These are phyloP conservation scores for Diadumene lineata DNA, from an alignment of 92 coral and sea anemone genomes.

Conservation along the genomic window DNA sequence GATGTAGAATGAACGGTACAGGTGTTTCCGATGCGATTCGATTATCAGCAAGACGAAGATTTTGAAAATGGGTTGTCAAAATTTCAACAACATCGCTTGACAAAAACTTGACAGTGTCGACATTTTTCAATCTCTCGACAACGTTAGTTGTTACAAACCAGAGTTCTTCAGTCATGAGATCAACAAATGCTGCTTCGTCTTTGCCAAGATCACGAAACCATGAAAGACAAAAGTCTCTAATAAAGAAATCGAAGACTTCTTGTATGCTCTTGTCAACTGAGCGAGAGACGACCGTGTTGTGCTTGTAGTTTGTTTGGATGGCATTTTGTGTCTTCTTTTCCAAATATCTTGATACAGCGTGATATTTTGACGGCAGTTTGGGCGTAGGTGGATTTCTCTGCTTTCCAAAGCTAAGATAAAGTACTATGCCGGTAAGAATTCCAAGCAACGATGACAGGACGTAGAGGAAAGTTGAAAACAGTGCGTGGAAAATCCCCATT, in stretches of 20 bases:
- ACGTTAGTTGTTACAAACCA: constrained; percentile 78
- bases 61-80: constrained; percentile 87
- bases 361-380: constrained; percentile 55
- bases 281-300: constrained; percentile 76
- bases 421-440: constrained; percentile 69
- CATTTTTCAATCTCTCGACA: constrained; percentile 68
- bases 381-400: constrained; percentile 75
- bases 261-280: constrained; percentile 91
- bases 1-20: constrained; percentile 80
- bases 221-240: constrained; percentile 94
- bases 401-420: constrained; percentile 81
- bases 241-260: constrained; percentile 89
- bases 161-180: constrained; percentile 85
- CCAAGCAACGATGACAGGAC: constrained; percentile 72
- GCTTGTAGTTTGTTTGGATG: constrained; percentile 79
- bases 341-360: constrained; percentile 69
- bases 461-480: constrained; percentile 54
- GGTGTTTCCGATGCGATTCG: constrained; percentile 78
- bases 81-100: constrained; percentile 92
- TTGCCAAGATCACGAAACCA: constrained; percentile 93
- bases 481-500: constrained; percentile 74
- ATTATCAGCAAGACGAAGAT: constrained; percentile 83
- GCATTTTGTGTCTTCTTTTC: constrained; percentile 66
- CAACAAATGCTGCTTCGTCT: constrained; percentile 92
- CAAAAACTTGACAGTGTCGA: constrained; percentile 90